phyloP scores from a whole-genome alignment of 2,113 vertebrate genomes.

The Mesembrinibis cayennensis region DNA sequence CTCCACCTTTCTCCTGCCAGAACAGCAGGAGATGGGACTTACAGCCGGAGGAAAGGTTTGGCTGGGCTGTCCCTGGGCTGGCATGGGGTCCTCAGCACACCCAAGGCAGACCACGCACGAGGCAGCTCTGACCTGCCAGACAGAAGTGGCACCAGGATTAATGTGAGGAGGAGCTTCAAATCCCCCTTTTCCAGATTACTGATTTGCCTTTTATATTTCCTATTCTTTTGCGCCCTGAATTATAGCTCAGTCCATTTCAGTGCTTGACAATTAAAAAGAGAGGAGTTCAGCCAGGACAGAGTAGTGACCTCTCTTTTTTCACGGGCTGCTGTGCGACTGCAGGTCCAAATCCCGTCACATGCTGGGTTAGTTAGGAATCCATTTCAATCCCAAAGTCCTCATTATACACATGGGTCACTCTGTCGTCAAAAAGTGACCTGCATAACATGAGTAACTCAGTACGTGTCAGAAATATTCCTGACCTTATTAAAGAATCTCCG shows the following conservation, averaged over 20 bases:
- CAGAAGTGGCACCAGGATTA: background rate
- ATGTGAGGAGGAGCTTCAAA: background rate
- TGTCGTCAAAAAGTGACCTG: slow-evolving; percentile 49
- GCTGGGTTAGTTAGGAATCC: slow-evolving; percentile 28
- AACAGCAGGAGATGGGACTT: slow-evolving; percentile 11
- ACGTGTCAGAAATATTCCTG: slow-evolving; percentile 56
- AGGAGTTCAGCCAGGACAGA: slow-evolving; percentile 20
- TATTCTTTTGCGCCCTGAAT: background rate
- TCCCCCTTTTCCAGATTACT: background rate
- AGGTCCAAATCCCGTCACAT: slow-evolving; percentile 27
- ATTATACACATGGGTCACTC: slow-evolving; percentile 26
- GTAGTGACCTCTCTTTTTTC: background rate
- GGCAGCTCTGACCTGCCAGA: background rate
- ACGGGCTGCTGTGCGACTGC: background rate
- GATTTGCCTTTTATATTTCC: slow-evolving; percentile 2
- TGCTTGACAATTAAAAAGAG: slow-evolving; percentile 20
- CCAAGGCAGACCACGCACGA: background rate
- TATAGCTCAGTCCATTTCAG: background rate
- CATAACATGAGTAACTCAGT: slow-evolving; percentile 41
- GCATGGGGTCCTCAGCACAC: background rate
- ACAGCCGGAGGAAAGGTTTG: background rate
- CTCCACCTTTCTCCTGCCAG: background rate
- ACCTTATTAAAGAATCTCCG: slow-evolving; percentile 38
- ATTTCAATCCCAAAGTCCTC: slow-evolving; percentile 23
- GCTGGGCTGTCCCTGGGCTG: background rate